Conservation (phyloP, 2,888 invertebrate genomes). For the Drosophila tanythrix region DNA sequence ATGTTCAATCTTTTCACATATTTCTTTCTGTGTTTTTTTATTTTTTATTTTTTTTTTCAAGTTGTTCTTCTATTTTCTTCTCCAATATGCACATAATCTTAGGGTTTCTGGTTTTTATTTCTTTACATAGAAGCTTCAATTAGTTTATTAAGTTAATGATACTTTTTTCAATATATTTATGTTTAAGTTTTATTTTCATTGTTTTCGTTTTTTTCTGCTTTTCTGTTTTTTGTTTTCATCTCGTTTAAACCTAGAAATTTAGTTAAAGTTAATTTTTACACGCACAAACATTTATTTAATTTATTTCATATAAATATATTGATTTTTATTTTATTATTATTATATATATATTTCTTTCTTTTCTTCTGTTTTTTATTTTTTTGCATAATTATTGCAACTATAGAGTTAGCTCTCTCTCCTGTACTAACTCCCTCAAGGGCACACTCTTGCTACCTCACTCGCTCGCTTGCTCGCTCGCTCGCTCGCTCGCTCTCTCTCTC, state of each 20-base stretch:
- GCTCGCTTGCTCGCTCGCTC: conserved; percentile 29
- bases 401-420: conserved; percentile 53
- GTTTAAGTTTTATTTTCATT: conserved; percentile 54
- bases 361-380: conserved; percentile 25
- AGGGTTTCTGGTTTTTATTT: conserved; percentile 70
- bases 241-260: conserved; percentile 74
- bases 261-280: conserved; percentile 80
- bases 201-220: conserved; percentile 9
- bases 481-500: conserved; percentile 27
- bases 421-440: conserved; percentile 22
- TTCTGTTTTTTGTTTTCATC: conserved; percentile 11
- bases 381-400: conserved; percentile 53
- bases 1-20: conserved; percentile 74
- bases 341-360: conserved; percentile 24
- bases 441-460: conserved; percentile 34
- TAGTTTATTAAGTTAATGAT: conserved; percentile 80
- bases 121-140: conserved; percentile 81
- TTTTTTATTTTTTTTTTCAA: conserved; percentile 37
- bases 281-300: conserved; percentile 81
- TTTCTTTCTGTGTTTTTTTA: conserved; percentile 37
- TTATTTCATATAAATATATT: conserved; percentile 76
- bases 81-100: conserved; percentile 50
- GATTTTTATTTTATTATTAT: conserved; percentile 38
- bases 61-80: conserved; percentile 47
- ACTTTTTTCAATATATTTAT: conserved; percentile 71